phyloP scores from a whole-genome alignment of 2,113 vertebrate species.

The Aegithalos caudatus region DNA sequence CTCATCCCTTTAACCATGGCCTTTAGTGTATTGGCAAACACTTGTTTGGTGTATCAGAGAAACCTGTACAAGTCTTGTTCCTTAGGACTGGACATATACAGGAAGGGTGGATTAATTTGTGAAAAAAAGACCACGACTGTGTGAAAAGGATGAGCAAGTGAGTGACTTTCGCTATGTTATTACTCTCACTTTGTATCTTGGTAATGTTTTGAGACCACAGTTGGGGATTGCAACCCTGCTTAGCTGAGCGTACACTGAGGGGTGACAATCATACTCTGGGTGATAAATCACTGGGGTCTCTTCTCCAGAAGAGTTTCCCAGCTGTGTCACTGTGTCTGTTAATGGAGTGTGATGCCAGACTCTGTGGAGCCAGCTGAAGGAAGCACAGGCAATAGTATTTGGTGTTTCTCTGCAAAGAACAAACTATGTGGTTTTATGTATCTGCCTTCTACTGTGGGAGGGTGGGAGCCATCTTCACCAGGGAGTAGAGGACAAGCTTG shows the following conservation, averaged over 20 bases:
- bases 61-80: neutral
- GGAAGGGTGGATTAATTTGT: neutral
- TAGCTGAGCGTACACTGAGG: neutral
- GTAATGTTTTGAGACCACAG: neutral
- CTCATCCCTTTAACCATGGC: neutral
- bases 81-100: neutral
- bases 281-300: neutral
- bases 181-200: neutral
- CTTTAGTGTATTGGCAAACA: neutral
- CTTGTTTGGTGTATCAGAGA: neutral
- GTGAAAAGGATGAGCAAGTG: neutral
- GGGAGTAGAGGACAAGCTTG: neutral
- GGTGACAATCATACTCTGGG: neutral
- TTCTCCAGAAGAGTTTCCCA: neutral
- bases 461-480: conserved; percentile 10
- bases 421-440: conserved; percentile 4
- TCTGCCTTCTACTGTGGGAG: conserved; percentile 1
- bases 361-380: neutral
- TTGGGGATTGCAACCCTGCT: neutral
- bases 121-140: neutral
- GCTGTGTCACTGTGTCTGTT: neutral
- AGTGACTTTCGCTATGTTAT: neutral
- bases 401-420: neutral
- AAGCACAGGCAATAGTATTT: neutral
- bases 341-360: neutral